Percentiles rank a stretch among this genome's conserved stretches.
Conservation (phyloP, 1,140 invertebrate genomes). For the Eupeodes corollae region DNA sequence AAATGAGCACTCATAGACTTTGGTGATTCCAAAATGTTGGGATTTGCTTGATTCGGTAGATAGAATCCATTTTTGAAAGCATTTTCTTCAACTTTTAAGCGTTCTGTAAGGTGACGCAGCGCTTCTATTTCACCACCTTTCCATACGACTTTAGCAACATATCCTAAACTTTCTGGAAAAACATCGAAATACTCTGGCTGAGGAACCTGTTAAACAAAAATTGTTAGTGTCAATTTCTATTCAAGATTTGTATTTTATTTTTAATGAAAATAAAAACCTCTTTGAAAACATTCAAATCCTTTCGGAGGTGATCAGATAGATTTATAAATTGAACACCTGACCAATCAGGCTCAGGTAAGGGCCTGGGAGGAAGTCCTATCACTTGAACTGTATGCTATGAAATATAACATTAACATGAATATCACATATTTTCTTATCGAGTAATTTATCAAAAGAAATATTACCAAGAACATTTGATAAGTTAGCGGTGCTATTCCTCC, state of each 20-base stretch:
- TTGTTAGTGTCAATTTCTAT: background rate
- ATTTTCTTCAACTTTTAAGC: slow-evolving; percentile 45
- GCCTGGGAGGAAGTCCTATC: slow-evolving; percentile 50
- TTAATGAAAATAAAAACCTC: slow-evolving; percentile 21
- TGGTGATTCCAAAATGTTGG: slow-evolving; percentile 54
- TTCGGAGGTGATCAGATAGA: slow-evolving; percentile 36
- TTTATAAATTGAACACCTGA: slow-evolving; percentile 40
- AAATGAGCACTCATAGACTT: slow-evolving; percentile 57
- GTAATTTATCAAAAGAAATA: background rate
- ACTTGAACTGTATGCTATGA: slow-evolving; percentile 46
- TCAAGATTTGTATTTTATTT: slow-evolving; percentile 2
- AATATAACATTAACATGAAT: background rate
- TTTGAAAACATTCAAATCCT: slow-evolving; percentile 40
- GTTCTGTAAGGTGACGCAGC: slow-evolving; percentile 42
- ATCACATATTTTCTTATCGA: background rate
- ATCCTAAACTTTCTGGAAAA: slow-evolving; percentile 36
- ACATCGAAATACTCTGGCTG: slow-evolving; percentile 49
- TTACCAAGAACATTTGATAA: slow-evolving; percentile 59
- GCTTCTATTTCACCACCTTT: slow-evolving; percentile 58
- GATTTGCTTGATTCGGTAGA: slow-evolving; percentile 55
- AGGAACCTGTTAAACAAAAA: slow-evolving; percentile 33
- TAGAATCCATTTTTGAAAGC: slow-evolving; percentile 48
- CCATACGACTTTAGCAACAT: slow-evolving; percentile 37
- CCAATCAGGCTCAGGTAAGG: slow-evolving; percentile 43
- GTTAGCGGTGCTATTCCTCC: slow-evolving; percentile 60